Percentiles rank a stretch among this genome's conserved stretches.
phyloP scores from a whole-genome alignment of 2,888 invertebrate genomes.

The Stenodera caucasica region DNA sequence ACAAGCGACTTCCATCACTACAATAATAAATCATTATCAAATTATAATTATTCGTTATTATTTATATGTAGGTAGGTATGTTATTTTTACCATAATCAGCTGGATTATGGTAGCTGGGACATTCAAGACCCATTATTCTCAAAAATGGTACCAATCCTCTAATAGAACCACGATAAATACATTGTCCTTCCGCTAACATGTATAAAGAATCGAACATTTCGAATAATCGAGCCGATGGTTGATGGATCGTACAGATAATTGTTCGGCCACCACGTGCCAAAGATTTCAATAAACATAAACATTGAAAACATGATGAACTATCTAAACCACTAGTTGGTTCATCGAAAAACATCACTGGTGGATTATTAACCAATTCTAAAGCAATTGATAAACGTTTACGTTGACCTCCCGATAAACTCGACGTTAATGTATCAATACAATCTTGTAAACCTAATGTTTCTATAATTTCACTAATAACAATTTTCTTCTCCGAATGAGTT shows the following conservation, averaged over 20 bases:
- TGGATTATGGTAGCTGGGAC: constrained; percentile 96
- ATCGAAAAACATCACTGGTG: constrained; percentile 97
- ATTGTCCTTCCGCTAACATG: constrained; percentile 91
- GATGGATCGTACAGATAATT: constrained; percentile 94
- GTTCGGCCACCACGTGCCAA: constrained; percentile 86
- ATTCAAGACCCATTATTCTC: constrained; percentile 78
- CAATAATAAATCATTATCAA: constrained; percentile 84
- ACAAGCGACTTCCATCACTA: constrained; percentile 94
- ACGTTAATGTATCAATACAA: constrained; percentile 54
- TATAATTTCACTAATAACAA: constrained; percentile 78
- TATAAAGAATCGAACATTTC: constrained; percentile 97
- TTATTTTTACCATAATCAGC: too few species aligned
- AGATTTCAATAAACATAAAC: constrained; percentile 85
- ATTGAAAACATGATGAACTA: constrained; percentile 94
- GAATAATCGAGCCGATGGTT: constrained; percentile 93
- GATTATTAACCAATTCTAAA: constrained; percentile 92
- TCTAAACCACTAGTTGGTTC: constrained; percentile 96
- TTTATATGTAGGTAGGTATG: too few species aligned
- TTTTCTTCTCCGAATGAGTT: too few species aligned
- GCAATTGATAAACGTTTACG: constrained; percentile 94
- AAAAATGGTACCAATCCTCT: constrained; percentile 81
- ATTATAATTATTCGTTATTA: too few species aligned
- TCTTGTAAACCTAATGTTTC: constrained; percentile 85
- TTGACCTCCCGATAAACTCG: constrained; percentile 87
- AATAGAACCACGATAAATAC: constrained; percentile 91